Evolutionary conservation across 2,888 invertebrate genomes (phyloP).

Genomic region (Apodemia mormo): DNA sequence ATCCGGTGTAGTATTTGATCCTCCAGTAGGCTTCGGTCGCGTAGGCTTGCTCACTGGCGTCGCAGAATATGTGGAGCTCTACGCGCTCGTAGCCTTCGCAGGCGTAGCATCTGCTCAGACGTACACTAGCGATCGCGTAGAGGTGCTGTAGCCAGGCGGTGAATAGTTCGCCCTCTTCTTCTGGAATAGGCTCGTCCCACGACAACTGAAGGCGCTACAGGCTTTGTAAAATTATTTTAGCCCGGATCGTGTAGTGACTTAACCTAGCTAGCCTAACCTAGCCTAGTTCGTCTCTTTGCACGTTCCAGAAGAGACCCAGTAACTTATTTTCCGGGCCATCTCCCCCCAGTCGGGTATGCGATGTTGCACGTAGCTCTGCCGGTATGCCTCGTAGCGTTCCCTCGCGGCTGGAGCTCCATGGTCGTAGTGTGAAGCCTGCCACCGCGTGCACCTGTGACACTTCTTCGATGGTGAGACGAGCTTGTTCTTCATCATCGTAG

Average conservation of each 20-base stretch:
- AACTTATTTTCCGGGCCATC: neutral
- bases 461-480: conserved; percentile 29
- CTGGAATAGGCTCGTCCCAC: conserved; percentile 27
- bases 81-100: neutral
- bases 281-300: neutral
- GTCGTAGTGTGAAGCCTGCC: too few species aligned
- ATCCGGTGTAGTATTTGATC: conserved; percentile 24
- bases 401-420: neutral
- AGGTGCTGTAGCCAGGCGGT: neutral
- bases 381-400: neutral
- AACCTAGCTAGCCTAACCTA: conserved; percentile 43
- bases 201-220: conserved; percentile 23
- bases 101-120: neutral
- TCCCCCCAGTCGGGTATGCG: neutral
- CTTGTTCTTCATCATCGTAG: conserved; percentile 34
- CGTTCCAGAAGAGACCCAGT: neutral
- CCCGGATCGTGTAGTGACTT: conserved; percentile 16
- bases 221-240: conserved; percentile 17
- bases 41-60: too few species aligned
- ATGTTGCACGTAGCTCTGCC: neutral
- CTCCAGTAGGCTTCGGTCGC: conserved; percentile 36
- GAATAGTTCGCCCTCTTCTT: neutral
- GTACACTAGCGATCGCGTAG: neutral
- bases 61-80: neutral
- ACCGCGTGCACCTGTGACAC: too few species aligned